Base-by-base conservation (phyloP, 2,888 invertebrate genomes). In the Venusia cambrica region DNA sequence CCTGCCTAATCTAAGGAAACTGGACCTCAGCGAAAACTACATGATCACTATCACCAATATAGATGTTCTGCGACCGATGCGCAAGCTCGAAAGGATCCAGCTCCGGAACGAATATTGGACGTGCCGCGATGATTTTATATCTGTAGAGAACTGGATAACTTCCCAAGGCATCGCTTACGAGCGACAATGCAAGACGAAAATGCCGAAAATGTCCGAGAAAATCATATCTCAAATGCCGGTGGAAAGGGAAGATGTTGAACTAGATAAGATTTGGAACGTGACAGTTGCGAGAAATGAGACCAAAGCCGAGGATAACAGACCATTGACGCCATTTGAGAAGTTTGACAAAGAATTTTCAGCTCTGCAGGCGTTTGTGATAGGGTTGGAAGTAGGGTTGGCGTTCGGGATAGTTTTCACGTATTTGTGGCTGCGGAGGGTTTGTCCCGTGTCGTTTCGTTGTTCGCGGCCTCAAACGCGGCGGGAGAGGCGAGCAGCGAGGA, bases 1-100 rank as follows among this genome's bases (percentile, higher is more conserved):
- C 27, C 35, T 92, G 24, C 89, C 90, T 0, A 88, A 88, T 44
- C 60, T 92, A 9, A 76, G 75, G 27, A 79, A 85, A 28, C 54
- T 92, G 30, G 90, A 92, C 61, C 55, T 92, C 30, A 89, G 90
- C 7, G 87, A 89, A 47, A 92, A 92, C 56, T 89, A 89, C 44
- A 68, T 92, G 43, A 76, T 89, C 5, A 83, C 88, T 2, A 41
- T 92, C 0, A n/a, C n/a, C n/a, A 83, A 73, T 29, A 54, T 77
- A 0, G 79, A 81, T 10, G 74, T 88, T 0, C 68, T 92, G 2
- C 62, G 76, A 30, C 77, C 85, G 0, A 54, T 91, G 20, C 64
- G 63, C 1, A 85, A 83, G 41, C 55, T 92, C 24, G 75, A 85
- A 31, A 63, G 77, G 27, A 51, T 92, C 15, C 87, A 89, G 53